Percentiles rank a stretch among this genome's conserved stretches.
These are phyloP conservation scores for Troglohyphantes excavatus DNA, from an alignment of 2,888 invertebrate species.

Conservation along the genomic window DNA sequence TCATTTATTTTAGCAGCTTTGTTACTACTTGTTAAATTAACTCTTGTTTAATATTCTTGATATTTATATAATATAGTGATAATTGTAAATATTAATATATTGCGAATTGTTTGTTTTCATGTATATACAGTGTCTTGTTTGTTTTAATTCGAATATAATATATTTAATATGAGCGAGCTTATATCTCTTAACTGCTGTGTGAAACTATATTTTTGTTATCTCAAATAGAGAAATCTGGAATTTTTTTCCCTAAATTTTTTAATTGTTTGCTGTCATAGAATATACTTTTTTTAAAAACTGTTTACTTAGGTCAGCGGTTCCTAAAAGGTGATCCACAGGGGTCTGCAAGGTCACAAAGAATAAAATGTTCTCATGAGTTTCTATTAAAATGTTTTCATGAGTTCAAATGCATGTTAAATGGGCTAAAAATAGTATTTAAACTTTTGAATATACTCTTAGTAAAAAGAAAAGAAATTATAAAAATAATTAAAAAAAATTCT, in stretches of 20 bases:
- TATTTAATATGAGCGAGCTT: slow-evolving; percentile 75
- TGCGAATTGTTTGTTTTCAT: not conserved
- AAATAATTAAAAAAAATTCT: too few relatives aligned
- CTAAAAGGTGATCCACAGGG: too few relatives aligned
- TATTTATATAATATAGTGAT: not conserved
- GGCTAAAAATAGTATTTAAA: too few relatives aligned
- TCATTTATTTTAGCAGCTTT: slow-evolving; percentile 6
- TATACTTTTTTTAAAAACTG: slow-evolving; percentile 19
- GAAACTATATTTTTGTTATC: slow-evolving; percentile 71
- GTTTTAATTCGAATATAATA: slow-evolving; percentile 44
- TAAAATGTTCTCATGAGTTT: too few relatives aligned
- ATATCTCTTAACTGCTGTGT: slow-evolving; percentile 65
- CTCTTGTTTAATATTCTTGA: slow-evolving; percentile 1
- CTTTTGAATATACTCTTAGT: too few relatives aligned
- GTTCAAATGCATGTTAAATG: too few relatives aligned
- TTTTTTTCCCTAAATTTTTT: slow-evolving; percentile 22
- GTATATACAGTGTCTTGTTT: slow-evolving; percentile 11
- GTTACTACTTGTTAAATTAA: not conserved
- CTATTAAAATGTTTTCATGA: too few relatives aligned
- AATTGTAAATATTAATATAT: not conserved
- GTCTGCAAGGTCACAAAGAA: too few relatives aligned
- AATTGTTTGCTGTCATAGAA: slow-evolving; percentile 13
- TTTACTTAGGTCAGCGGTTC: too few relatives aligned
- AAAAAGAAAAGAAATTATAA: too few relatives aligned
- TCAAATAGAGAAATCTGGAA: slow-evolving; percentile 51